Evolutionary conservation across 2,888 invertebrate genomes (phyloP).

Genomic region (Zygogramma bicolorata): DNA sequence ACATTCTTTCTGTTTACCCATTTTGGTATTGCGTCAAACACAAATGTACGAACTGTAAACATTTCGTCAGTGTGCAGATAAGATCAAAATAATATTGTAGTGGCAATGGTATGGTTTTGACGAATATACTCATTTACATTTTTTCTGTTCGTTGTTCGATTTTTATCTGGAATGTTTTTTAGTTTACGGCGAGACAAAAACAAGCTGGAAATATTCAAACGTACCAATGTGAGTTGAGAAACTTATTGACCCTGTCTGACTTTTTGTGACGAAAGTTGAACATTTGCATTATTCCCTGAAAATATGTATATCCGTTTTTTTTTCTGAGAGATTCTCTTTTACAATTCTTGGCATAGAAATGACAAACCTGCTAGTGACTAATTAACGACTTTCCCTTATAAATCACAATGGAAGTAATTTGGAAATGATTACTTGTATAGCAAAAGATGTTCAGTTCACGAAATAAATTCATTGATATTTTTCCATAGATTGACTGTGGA

Average conservation of each 20-base stretch:
- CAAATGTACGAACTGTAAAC: neutral
- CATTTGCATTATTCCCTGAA: too few relatives aligned
- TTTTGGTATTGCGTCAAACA: neutral
- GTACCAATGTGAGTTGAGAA: neutral
- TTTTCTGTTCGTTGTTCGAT: neutral
- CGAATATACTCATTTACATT: neutral
- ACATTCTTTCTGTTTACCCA: neutral
- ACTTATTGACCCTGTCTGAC: too few relatives aligned
- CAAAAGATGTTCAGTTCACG: too few relatives aligned
- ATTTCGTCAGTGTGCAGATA: neutral
- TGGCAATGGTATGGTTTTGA: neutral
- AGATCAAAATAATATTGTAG: neutral
- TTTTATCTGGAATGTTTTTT: neutral
- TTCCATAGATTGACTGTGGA: constrained; percentile 61
- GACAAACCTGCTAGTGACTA: too few relatives aligned
- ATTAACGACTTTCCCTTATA: too few relatives aligned
- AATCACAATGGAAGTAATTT: too few relatives aligned
- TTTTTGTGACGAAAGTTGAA: too few relatives aligned
- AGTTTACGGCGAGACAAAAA: neutral
- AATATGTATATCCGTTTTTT: too few relatives aligned
- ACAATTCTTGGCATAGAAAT: too few relatives aligned
- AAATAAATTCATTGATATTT: neutral
- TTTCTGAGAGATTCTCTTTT: too few relatives aligned
- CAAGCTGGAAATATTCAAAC: too few relatives aligned
- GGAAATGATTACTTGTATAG: too few relatives aligned